Conservation (phyloP, 1,140 invertebrate genomes). For the Platorchestia sp. region DNA sequence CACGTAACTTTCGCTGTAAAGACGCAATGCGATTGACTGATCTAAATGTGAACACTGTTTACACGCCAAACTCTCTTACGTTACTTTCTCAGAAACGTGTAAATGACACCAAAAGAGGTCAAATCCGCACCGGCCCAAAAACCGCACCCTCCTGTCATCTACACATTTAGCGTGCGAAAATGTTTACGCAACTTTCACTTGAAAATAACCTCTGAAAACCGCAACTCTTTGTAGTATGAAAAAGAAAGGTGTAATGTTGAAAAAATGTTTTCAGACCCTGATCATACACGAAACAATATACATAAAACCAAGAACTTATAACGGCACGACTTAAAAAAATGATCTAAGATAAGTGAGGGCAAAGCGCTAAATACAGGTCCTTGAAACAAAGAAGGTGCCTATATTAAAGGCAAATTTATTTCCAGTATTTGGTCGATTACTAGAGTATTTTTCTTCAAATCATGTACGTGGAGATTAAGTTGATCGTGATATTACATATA, state of each 20-base stretch:
- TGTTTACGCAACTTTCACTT: not conserved
- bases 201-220: not conserved
- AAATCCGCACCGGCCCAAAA: not conserved
- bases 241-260: not conserved
- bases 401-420: not conserved
- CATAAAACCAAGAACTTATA: not conserved
- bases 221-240: not conserved
- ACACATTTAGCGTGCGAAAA: not conserved
- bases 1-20: too few relatives aligned
- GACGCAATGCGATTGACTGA: too few relatives aligned
- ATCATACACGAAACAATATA: not conserved
- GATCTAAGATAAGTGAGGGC: not conserved
- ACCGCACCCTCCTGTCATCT: not conserved
- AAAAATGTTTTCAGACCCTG: not conserved
- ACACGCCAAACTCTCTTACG: too few relatives aligned
- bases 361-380: too few relatives aligned
- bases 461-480: not conserved
- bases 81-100: too few relatives aligned
- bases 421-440: not conserved
- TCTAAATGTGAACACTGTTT: too few relatives aligned
- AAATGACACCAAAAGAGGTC: too few relatives aligned
- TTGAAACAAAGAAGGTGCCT: not conserved
- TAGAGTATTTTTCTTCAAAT: not conserved
- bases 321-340: not conserved
- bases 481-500: not conserved